Base-by-base conservation (phyloP, 2,888 invertebrate genomes). In the Andrena trimmerana region DNA sequence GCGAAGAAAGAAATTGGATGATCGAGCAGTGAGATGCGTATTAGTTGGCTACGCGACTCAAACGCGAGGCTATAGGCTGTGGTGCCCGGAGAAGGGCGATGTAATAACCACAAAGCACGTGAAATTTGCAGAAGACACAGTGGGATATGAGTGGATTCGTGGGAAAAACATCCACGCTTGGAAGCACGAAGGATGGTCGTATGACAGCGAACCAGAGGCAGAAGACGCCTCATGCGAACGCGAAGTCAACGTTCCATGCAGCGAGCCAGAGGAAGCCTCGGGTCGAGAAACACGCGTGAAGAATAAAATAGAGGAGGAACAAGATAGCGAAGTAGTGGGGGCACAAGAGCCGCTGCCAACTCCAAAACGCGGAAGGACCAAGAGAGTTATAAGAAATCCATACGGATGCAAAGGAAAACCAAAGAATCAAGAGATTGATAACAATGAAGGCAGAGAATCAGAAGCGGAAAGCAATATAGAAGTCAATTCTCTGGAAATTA, bases 81-180 rank as follows among this genome's bases (percentile, higher is more conserved):
- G 31, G 29, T 29, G 8, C n/a, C 70, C 70, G 0, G 13, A 13
- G 4, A 42, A 10, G 20, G 20, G 20, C 2, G 50, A 60, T 7
- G n/a, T 70, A 50, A 20, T 70, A 6, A 27, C 24, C 2, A 69
- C 69, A 16, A 69, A 69, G 24, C 69, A 69, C 1, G 69, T 69
- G 1, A 33, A 20, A 27, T 69, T 69, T 29, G 69, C 33, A 13
- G 69, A 69, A n/a, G 42, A 69, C 24, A 57, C n/a, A 36, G 42
- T 69, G 7, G 69, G 59, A 6, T 42, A 57, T 24, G 42, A 69
- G 5, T 52, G 52, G 54, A 54, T 67, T 1, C 31, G 31, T 52
- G 29, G 27, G 48, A 20, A 42, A 10, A 31, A 60, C 31, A 60
- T 29, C 10, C 16, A 16, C 5, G 13, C 29, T 33, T 33, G 33